Percentiles rank a stretch among this genome's conserved stretches.
Evolutionary conservation across 2,797 vertebrate genomes (phyloP).

Genomic region (Poliocrania exsul): DNA sequence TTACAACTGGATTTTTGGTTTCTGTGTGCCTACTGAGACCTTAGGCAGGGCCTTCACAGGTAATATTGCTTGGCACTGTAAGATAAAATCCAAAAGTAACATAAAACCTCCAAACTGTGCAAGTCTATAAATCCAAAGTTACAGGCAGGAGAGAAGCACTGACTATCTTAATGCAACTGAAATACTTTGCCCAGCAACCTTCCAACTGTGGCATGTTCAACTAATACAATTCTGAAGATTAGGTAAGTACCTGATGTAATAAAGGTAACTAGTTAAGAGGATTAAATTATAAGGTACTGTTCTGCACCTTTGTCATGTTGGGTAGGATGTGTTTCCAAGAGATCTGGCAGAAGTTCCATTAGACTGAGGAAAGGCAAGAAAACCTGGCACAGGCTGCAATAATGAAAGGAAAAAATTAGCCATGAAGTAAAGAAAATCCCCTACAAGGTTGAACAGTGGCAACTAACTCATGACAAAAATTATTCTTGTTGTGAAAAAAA

Average conservation of each 20-base stretch:
- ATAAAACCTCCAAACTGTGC: fast-evolving
- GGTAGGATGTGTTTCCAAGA: not conserved
- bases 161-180: not conserved
- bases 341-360: not conserved
- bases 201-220: not conserved
- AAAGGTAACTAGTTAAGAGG: not conserved
- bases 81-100: not conserved
- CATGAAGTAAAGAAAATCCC: not conserved
- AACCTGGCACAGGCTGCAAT: not conserved
- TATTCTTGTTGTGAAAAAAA: not conserved
- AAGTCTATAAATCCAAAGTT: not conserved
- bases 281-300: not conserved
- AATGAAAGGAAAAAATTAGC: not conserved
- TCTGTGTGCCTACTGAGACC: not conserved
- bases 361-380: not conserved
- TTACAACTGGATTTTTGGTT: not conserved
- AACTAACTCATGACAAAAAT: not conserved
- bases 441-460: not conserved
- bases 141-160: not conserved
- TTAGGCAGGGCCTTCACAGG: not conserved
- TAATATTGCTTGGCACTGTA: not conserved
- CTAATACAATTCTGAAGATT: not conserved
- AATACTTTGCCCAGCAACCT: not conserved
- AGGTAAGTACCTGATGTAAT: not conserved
- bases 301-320: not conserved